phyloP scores from a whole-genome alignment of 1,140 invertebrate genomes.

The Bombus superbus region DNA sequence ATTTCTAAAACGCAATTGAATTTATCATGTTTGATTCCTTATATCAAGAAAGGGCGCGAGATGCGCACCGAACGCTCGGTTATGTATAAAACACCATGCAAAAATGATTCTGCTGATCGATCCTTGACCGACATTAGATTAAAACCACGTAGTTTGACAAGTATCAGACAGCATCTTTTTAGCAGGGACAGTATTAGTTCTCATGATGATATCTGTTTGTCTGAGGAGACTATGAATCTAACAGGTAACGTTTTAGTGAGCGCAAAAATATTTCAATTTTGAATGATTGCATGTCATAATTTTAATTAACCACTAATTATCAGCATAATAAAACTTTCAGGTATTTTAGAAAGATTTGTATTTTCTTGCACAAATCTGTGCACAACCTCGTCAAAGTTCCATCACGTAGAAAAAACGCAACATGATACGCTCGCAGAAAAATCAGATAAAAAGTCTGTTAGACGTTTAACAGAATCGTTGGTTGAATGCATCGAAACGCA shows the following conservation, averaged over 20 bases:
- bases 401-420: conserved; percentile 4
- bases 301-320: not conserved
- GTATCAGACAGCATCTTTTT: conserved; percentile 80
- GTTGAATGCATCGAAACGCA: conserved; percentile 1
- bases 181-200: conserved; percentile 76
- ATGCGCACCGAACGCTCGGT: conserved; percentile 78
- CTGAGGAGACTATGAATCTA: conserved; percentile 74
- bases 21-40: conserved; percentile 77
- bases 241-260: conserved; percentile 67
- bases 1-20: conserved; percentile 67
- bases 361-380: conserved; percentile 60
- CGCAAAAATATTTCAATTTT: not conserved
- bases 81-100: conserved; percentile 79
- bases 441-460: conserved; percentile 16
- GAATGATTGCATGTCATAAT: not conserved
- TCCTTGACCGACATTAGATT: conserved; percentile 35
- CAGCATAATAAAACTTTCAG: conserved; percentile 40
- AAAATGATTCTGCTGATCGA: conserved; percentile 45
- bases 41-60: conserved; percentile 76
- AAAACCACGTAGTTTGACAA: conserved; percentile 71
- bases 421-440: not conserved
- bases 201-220: conserved; percentile 68
- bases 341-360: conserved; percentile 65
- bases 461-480: conserved; percentile 13
- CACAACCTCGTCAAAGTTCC: conserved; percentile 18